Base-by-base conservation (phyloP, 1,140 invertebrate species). In the Melanaphis sacchari region DNA sequence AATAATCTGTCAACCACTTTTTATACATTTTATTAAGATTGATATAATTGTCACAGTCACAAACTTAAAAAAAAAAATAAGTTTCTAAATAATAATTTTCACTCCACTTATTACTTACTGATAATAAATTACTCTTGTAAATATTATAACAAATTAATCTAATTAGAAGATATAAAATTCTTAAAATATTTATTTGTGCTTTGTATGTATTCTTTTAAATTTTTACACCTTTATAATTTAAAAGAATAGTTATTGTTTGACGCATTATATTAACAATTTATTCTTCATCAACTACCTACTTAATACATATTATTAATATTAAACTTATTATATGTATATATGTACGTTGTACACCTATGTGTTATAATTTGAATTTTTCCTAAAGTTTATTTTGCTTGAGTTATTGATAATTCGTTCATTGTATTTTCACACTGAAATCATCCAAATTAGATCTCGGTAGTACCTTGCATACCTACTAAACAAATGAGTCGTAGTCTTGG, bases 11-110 rank as follows among this genome's bases (percentile, higher is more conserved):
- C 84, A 43, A 46, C 3, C 31, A 11, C 26, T 87, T 87, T 87
- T 87, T 84, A 87, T n/a, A 87, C 11, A 87, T 43, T 76, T 76
- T 76, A 87, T 87, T 87, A 87, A 87, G 84, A 87, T 87, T 87
- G 84, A 87, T 87, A 87, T 46, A 87, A 87, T 87, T 43, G 40
- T n/a, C 41, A 87, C 15, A 87, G 84, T 43, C 22, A 41, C 40
- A 84, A 84, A 84, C 38, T 84, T 84, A 82, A 82, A 38, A 36
- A 21, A 8, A 24, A 82, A 24, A 76, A 82, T 26, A 84, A 84
- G 82, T 40, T 40, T 40, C 41, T 4, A 26, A 41, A 41, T 46
- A 87, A 87, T 87, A n/a, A 87, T 87, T 87, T 22, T 84, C 24
- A 31, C 26, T 21, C n/a, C 46, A 46, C 81, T 40, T 84, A 11